Evolutionary conservation across 2,113 vertebrate genomes (phyloP).

Genomic region (Sinocyclocheilus anshuiensis): DNA sequence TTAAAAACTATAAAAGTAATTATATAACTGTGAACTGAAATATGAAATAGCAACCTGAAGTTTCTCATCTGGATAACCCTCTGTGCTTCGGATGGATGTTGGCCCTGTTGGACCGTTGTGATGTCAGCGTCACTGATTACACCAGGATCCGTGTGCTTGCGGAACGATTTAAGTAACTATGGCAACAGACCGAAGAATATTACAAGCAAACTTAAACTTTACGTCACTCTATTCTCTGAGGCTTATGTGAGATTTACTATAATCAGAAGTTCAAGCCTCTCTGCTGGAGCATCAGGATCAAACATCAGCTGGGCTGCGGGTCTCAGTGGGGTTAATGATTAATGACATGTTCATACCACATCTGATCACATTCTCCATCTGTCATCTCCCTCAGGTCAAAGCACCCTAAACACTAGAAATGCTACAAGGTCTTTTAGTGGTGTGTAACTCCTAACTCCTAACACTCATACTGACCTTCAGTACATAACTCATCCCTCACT

Average conservation of each 20-base stretch:
- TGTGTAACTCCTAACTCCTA: not conserved
- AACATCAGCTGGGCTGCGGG: not conserved
- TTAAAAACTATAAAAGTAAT: too few relatives aligned
- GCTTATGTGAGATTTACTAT: constrained; percentile 13
- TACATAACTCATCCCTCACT: too few relatives aligned
- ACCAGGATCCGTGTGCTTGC: constrained; percentile 42
- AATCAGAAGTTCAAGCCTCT: not conserved
- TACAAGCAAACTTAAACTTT: constrained; percentile 37
- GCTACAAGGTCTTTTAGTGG: not conserved
- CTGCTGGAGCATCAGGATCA: constrained; percentile 1
- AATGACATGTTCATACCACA: not conserved
- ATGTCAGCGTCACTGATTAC: constrained; percentile 28
- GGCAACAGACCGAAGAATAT: constrained; percentile 24
- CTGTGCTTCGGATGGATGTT: constrained; percentile 2
- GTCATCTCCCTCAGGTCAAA: constrained; percentile 10
- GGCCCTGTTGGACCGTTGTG: constrained; percentile 20
- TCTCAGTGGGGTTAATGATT: not conserved
- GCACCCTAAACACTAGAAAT: not conserved
- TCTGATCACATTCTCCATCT: constrained; percentile 24
- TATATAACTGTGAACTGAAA: not conserved
- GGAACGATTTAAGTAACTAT: constrained; percentile 39
- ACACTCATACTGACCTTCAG: too few relatives aligned
- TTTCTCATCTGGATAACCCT: not conserved
- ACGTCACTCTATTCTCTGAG: not conserved
- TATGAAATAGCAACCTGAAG: not conserved